These are phyloP conservation scores for Heliocidaris tuberculata DNA, from an alignment of 35 echinoderm and acorn worm species.

Conservation along the genomic window DNA sequence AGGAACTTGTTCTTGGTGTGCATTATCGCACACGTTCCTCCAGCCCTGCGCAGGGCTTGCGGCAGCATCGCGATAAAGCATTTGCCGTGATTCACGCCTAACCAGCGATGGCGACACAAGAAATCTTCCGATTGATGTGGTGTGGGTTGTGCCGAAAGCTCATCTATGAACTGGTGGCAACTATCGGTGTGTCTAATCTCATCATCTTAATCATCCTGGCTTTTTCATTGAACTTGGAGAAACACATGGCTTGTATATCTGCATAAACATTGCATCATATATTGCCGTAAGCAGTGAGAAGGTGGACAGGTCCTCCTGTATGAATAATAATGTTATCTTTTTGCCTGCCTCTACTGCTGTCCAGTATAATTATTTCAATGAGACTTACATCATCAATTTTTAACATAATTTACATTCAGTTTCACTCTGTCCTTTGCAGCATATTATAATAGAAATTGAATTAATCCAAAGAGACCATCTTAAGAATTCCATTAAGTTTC, in stretches of 20 bases:
- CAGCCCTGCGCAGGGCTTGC: constrained; percentile 10
- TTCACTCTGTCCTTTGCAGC: not conserved
- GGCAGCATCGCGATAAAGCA: constrained; percentile 13
- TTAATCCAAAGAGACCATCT: not conserved
- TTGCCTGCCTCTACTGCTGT: not conserved
- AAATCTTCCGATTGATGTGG: constrained; percentile 33
- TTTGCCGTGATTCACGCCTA: constrained; percentile 47
- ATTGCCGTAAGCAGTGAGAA: not conserved
- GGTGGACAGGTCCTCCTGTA: not conserved
- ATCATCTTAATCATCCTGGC: constrained; percentile 17
- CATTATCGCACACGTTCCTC: not conserved
- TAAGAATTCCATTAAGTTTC: no score
- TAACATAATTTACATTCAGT: not conserved
- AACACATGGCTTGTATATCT: constrained; percentile 27
- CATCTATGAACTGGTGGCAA: constrained; percentile 25
- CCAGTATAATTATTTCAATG: not conserved
- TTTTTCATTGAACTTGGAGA: not conserved
- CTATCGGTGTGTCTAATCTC: not conserved
- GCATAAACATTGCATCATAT: constrained; percentile 39
- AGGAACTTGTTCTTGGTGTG: not conserved
- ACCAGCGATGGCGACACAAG: not conserved
- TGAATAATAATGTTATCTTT: not conserved
- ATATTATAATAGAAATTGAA: not conserved
- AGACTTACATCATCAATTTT: not conserved
- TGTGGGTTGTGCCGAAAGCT: constrained; percentile 16